Base-by-base conservation (phyloP, 2,113 vertebrate genomes). In the Sylvietta virens region DNA sequence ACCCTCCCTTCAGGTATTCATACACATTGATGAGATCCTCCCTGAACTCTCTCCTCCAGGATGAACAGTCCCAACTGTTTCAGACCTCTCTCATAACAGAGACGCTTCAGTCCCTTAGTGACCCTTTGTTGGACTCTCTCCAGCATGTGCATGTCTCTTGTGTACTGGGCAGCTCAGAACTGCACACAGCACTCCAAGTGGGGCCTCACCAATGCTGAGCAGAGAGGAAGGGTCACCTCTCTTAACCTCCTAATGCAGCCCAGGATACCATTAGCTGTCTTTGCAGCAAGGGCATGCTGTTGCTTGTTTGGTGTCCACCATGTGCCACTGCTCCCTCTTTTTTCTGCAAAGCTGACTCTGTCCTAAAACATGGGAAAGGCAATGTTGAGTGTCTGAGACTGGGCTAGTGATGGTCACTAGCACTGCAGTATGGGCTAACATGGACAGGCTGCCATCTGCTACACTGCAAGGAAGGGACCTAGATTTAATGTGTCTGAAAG, bases 391-490 rank as follows among this genome's bases (percentile, higher is more conserved):
- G 21, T 24, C 31, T 47, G 40, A 21, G 19, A 11, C 24, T 47
- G 7, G 0, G 4, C 13, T 9, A 30, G 42, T 19, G 56, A 4
- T 23, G 61, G n/a, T 22, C n/a, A 53, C 7, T 2, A 18, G 18
- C 1, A 1, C 16, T 79, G 53, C 33, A 60, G 48, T 37, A 13
- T 3, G 15, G 62, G 30, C 37, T 44, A 35, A 42, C 12, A 10
- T 3, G 44, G 74, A 80, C 12, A 18, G 57, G 21, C 20, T 71
- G 58, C 39, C 33, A 24, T 9, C 24, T 74, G 19, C 56, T 47
- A 8, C 13, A 9, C 42, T 51, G 58, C 61, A 54, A 80, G 39
- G 44, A 6, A 54, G 48, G 23, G 8, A 35, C 18, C 40, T 58
- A 40, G 39, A 64, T 51, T 30, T 48, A 47, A 53, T 4, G 1